These are phyloP conservation scores for Anolis apletophallus DNA, from an alignment of 2,797 vertebrate genomes.

Conservation along the genomic window DNA sequence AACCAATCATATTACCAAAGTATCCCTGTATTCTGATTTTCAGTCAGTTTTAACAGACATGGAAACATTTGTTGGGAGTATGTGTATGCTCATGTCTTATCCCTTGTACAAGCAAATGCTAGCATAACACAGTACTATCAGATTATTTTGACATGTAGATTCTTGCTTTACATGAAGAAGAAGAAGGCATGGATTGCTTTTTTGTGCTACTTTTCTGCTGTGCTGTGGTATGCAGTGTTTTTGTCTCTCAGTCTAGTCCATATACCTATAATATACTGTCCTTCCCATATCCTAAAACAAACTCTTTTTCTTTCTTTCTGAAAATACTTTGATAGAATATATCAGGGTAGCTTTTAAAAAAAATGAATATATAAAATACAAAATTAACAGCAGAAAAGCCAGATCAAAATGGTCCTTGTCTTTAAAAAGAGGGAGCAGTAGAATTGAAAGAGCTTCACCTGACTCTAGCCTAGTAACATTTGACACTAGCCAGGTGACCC, in stretches of 20 bases:
- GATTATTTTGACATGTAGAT: neutral
- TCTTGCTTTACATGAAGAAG: neutral
- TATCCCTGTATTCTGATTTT: too few species aligned
- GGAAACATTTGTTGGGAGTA: too few species aligned
- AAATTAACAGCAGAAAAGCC: neutral
- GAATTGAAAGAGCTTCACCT: neutral
- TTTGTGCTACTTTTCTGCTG: neutral
- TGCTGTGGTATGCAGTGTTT: neutral
- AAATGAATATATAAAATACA: neutral
- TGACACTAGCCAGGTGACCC: too few species aligned
- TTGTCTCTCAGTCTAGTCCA: neutral
- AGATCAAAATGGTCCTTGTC: neutral
- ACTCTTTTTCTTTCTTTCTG: too few species aligned
- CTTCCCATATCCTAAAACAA: too few species aligned
- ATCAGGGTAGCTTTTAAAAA: neutral
- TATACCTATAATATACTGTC: too few species aligned
- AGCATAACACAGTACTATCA: neutral
- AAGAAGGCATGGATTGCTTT: neutral
- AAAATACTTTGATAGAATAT: neutral
- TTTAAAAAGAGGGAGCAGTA: neutral
- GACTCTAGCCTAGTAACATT: neutral
- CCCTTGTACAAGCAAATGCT: too few species aligned
- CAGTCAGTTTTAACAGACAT: too few species aligned
- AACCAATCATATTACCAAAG: too few species aligned
- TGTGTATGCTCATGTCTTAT: too few species aligned